Evolutionary conservation across 2,797 vertebrate species (phyloP).

Genomic region (Liasis olivaceus): DNA sequence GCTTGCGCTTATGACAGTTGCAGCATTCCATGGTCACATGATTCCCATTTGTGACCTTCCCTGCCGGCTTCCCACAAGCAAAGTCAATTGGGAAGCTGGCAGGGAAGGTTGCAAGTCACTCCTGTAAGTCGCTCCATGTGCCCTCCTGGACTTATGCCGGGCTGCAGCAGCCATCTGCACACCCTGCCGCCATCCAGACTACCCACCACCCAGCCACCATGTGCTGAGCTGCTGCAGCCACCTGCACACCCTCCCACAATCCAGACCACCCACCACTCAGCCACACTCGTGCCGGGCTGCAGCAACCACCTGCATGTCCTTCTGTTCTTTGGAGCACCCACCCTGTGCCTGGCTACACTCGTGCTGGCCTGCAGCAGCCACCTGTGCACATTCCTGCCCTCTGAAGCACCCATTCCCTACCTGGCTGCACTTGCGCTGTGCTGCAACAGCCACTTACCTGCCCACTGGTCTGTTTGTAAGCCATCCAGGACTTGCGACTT

Average conservation of each 20-base stretch:
- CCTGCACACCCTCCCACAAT: background rate
- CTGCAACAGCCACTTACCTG: background rate
- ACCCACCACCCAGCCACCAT: background rate
- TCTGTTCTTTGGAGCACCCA: background rate
- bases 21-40: background rate
- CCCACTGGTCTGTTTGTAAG: background rate
- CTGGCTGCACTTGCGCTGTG: background rate
- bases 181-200: no score
- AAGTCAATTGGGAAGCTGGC: background rate
- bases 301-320: background rate
- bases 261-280: background rate
- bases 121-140: background rate
- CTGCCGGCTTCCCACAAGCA: background rate
- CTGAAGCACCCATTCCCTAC: no score
- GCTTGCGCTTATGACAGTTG: background rate
- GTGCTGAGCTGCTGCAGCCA: background rate
- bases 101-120: background rate
- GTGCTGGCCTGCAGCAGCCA: background rate
- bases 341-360: background rate
- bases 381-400: no score
- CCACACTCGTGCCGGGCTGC: background rate
- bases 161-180: background rate
- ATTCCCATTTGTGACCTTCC: background rate
- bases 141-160: background rate
- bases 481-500: background rate